Evolutionary conservation across 2,888 invertebrate species (phyloP).

Genomic region (Tanytarsus gracilentus): DNA sequence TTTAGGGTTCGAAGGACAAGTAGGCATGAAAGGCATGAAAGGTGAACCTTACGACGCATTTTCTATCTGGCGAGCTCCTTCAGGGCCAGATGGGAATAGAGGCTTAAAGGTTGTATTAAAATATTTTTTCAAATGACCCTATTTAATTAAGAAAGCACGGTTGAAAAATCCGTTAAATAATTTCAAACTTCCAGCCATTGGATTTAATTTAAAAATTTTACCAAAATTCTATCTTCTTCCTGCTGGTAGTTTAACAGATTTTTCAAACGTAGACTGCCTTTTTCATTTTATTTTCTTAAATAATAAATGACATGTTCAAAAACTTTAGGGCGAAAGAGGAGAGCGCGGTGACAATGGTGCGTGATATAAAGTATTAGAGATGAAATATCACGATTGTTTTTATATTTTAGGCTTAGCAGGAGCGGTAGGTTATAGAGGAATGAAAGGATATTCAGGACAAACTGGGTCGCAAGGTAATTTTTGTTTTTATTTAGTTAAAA

Average conservation of each 20-base stretch:
- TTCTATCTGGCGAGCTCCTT: slow-evolving; percentile 14
- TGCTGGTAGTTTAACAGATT: no score
- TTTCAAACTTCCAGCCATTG: no score
- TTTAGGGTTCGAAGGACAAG: slow-evolving; percentile 35
- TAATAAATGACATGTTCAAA: no score
- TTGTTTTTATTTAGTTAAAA: neutral
- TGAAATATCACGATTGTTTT: no score
- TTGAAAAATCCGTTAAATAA: no score
- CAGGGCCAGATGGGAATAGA: slow-evolving; percentile 39
- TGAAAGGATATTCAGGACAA: slow-evolving; percentile 54
- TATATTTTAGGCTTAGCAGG: slow-evolving; percentile 42
- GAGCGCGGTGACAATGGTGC: slow-evolving; percentile 34
- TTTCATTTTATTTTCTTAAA: no score
- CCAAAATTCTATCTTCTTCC: no score
- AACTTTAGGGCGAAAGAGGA: no score
- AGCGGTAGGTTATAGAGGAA: slow-evolving; percentile 47
- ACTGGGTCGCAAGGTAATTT: slow-evolving; percentile 46
- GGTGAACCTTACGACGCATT: neutral
- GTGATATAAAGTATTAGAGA: no score
- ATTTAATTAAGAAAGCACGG: no score
- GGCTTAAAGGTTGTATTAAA: slow-evolving; percentile 42
- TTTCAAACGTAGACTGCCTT: no score
- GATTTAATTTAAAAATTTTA: no score
- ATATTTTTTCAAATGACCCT: slow-evolving; percentile 31
- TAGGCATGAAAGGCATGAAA: slow-evolving; percentile 30